Conservation (phyloP, 2,888 invertebrate species). For the Ophion slaviceki region DNA sequence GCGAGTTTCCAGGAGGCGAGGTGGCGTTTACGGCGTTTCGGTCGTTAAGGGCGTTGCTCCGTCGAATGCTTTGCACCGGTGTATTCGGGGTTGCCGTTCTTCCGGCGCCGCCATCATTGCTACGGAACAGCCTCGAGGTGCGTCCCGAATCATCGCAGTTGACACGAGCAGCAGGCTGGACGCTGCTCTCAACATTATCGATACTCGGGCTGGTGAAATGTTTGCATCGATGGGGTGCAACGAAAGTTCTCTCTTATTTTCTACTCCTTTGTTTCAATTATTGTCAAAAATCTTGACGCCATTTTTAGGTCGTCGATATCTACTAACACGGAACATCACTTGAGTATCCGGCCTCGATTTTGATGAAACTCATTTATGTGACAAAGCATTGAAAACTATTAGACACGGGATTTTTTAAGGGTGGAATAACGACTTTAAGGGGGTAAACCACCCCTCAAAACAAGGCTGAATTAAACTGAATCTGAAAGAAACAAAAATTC, state of each 20-base stretch:
- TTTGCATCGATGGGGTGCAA: neutral
- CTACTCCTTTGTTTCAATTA: neutral
- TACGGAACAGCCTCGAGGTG: neutral
- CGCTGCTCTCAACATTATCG: neutral
- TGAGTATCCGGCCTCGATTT: too few relatives aligned
- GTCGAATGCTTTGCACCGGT: slow-evolving; percentile 1
- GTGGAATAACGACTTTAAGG: too few relatives aligned
- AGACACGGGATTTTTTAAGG: too few relatives aligned
- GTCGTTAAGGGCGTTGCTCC: neutral
- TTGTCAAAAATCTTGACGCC: neutral
- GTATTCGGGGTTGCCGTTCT: slow-evolving; percentile 26
- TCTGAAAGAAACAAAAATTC: too few relatives aligned
- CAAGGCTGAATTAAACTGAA: too few relatives aligned
- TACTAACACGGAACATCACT: too few relatives aligned
- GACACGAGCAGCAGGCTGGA: neutral
- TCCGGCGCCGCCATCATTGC: slow-evolving; percentile 13
- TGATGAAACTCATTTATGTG: too few relatives aligned
- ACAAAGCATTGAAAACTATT: too few relatives aligned
- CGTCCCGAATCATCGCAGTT: neutral
- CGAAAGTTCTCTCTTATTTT: neutral
- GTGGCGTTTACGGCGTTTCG: too few relatives aligned
- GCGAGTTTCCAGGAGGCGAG: neutral
- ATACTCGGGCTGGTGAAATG: neutral
- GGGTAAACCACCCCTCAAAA: too few relatives aligned
- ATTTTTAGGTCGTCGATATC: too few relatives aligned